Evolutionary conservation across 2,888 invertebrate species (phyloP), one percentile per base, ranked within the genome.

Genomic region (Drosophila longiperda): DNA sequence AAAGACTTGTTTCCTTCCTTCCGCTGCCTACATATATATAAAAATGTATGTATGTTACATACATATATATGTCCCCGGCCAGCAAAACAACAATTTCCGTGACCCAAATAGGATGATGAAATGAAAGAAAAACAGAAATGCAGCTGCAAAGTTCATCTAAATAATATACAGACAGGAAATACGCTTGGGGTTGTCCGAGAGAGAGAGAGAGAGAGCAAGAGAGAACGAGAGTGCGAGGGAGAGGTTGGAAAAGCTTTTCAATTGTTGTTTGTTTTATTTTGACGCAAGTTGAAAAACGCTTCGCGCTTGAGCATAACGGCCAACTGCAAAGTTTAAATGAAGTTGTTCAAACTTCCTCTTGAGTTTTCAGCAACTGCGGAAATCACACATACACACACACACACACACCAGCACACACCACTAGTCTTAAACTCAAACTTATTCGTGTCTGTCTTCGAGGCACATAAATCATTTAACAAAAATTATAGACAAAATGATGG

Each of bases 261-360:
- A 70, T 15, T 45, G 73, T 75, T 75, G 78, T 76, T 83, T 83
- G 78, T 67, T 73, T 81, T 81, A 86, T 78, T 86, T 80, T 64
- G 87, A 76, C 75, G 74, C 67, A 73, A 80, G 74, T 73, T 78
- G 72, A 73, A 74, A 64, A 66, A 70, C 54, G 64, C 63, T 70
- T 54, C 65, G 60, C 73, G 50, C 55, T 65, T 55, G 66, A 59
- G 38, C 59, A 61, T 38, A 61, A 52, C 40, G 26, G 49, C 54
- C 38, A 75, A 69, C 54, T 49, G 42, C 53, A 68, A 75, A 69
- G 55, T 73, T 73, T 53, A 72, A 82, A 69, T 82, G 61, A 66
- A 80, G 72, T 68, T 79, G 68, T 63, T 73, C 48, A 70, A 73
- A 70, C 74, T 80, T 86, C 70, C 73, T 75, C 65, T 65, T 42